These are phyloP conservation scores for Manis javanica DNA, from an alignment of 2,797 vertebrate species.

Conservation along the genomic window DNA sequence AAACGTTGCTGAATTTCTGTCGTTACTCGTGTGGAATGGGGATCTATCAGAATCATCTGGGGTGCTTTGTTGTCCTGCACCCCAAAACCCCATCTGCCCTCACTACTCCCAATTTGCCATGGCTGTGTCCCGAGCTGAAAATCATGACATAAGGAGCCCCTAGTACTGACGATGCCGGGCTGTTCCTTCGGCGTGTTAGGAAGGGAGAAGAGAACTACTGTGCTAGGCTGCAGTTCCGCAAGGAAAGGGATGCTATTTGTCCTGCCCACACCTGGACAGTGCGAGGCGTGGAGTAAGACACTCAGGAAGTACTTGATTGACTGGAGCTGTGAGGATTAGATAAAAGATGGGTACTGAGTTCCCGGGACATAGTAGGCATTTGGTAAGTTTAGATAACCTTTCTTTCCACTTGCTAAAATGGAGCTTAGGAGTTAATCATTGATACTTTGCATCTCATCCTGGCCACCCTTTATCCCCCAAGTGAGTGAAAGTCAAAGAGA, in stretches of 20 bases:
- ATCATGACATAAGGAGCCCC: background rate
- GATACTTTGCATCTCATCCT: background rate
- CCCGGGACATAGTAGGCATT: background rate
- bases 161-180: background rate
- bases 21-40: background rate
- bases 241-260: background rate
- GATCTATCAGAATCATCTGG: background rate
- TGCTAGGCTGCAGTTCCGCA: background rate
- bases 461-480: background rate
- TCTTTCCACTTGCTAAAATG: background rate
- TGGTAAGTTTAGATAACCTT: background rate
- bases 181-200: background rate
- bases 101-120: background rate
- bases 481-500: background rate
- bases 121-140: background rate
- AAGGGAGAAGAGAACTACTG: background rate
- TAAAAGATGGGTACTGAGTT: no score
- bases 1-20: background rate
- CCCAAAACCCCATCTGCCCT: background rate
- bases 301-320: background rate
- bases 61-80: background rate
- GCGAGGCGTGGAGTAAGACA: background rate
- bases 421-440: background rate
- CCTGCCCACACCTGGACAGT: background rate
- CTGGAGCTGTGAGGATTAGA: background rate